These are phyloP conservation scores for Caenorhabditis tropicalis DNA, from an alignment of 1,140 invertebrate genomes.

Conservation along the genomic window DNA sequence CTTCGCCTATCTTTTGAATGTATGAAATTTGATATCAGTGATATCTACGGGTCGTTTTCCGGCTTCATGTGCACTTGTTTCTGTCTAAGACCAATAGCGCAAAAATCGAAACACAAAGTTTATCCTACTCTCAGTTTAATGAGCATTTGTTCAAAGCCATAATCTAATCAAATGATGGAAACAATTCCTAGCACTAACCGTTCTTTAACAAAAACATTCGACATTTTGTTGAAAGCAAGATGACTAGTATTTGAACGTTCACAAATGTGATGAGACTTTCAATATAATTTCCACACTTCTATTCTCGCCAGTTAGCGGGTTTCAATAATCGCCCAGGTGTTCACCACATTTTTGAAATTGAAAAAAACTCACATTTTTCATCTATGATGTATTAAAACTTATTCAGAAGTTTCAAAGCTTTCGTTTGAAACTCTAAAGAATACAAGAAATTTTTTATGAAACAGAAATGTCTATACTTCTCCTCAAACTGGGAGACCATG, in stretches of 20 bases:
- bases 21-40: constrained; percentile 22
- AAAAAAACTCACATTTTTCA: background rate
- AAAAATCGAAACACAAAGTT: constrained; percentile 2
- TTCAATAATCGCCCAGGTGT: background rate
- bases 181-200: background rate
- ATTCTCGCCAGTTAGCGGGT: background rate
- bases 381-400: background rate
- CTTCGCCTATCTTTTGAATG: background rate
- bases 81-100: background rate
- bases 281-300: background rate
- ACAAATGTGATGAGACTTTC: background rate
- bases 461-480: background rate
- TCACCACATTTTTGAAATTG: background rate
- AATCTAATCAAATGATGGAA: too few relatives aligned
- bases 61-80: background rate
- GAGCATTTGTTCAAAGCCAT: too few relatives aligned
- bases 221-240: background rate
- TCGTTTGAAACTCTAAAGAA: background rate
- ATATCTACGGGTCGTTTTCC: background rate
- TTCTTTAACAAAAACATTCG: background rate
- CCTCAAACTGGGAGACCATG: background rate
- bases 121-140: background rate
- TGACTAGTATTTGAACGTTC: too few relatives aligned
- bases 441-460: background rate
- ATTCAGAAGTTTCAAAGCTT: background rate